A percentile compares a stretch with the other conserved stretches of the same genome.
phyloP scores from a whole-genome alignment of 2,797 vertebrate genomes.

The Peromyscus attwateri region DNA sequence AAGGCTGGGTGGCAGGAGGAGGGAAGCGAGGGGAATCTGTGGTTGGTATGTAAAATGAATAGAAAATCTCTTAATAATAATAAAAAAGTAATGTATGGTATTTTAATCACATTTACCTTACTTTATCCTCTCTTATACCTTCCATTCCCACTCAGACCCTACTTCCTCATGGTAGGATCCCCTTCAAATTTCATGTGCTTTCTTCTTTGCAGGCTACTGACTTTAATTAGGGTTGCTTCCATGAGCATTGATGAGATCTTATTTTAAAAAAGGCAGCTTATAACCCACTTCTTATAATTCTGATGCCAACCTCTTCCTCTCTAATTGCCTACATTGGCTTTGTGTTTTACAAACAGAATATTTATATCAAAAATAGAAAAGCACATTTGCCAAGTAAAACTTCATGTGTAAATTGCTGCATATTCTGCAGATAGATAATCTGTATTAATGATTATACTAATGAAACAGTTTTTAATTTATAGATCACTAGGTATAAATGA shows the following conservation, averaged over 20 bases:
- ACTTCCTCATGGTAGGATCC: background rate
- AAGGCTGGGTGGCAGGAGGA: too few species aligned
- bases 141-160: background rate
- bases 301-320: background rate
- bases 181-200: background rate
- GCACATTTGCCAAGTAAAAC: background rate
- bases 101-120: background rate
- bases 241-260: background rate
- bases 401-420: background rate
- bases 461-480: background rate
- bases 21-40: too few species aligned
- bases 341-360: background rate
- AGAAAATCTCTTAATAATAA: too few species aligned
- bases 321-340: background rate
- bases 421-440: background rate
- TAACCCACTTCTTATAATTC: background rate
- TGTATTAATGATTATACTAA: background rate
- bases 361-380: background rate
- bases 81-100: background rate
- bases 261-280: background rate
- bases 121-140: background rate
- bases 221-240: background rate
- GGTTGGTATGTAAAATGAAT: too few species aligned
- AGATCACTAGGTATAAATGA: constrained; percentile 7
- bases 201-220: background rate